A percentile compares a stretch with the other conserved stretches of the same genome.
Conservation (phyloP, 2,113 vertebrate genomes). For the Plecturocebus donacophilus region DNA sequence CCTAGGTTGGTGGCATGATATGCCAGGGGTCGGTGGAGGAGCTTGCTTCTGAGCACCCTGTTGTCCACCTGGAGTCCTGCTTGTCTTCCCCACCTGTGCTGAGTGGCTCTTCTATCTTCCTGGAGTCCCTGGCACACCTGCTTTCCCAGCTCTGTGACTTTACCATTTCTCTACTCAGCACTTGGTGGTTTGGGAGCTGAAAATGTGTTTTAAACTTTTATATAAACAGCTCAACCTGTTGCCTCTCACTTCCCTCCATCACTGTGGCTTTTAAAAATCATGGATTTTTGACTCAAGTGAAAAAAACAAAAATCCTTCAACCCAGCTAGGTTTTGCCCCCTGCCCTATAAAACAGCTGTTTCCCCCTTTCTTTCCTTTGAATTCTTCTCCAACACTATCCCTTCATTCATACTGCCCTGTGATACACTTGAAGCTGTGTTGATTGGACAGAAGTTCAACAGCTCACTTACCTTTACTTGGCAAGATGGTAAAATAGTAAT, state of each 20-base stretch:
- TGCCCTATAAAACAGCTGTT: not conserved
- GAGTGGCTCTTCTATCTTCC: not conserved
- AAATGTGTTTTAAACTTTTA: slow-evolving; percentile 21
- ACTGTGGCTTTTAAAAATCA: slow-evolving; percentile 59
- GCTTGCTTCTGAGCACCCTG: not conserved
- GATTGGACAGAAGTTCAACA: not conserved
- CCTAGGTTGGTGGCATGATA: not conserved
- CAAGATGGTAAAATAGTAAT: not conserved
- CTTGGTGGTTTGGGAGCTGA: slow-evolving; percentile 1
- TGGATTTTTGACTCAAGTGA: slow-evolving; percentile 34
- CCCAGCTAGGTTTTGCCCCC: not conserved
- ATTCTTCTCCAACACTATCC: not conserved
- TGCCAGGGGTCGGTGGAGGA: not conserved
- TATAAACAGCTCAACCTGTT: not conserved
- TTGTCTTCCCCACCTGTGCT: not conserved
- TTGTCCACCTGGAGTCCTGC: not conserved
- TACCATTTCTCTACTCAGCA: not conserved
- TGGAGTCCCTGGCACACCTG: not conserved
- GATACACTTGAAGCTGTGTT: not conserved
- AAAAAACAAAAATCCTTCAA: not conserved
- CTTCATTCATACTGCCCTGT: not conserved
- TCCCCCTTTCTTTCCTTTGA: not conserved
- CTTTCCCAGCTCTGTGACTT: not conserved
- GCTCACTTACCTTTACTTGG: not conserved
- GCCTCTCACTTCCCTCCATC: not conserved